Base-by-base conservation (phyloP, 2,888 invertebrate genomes). In the Agrochola lota region DNA sequence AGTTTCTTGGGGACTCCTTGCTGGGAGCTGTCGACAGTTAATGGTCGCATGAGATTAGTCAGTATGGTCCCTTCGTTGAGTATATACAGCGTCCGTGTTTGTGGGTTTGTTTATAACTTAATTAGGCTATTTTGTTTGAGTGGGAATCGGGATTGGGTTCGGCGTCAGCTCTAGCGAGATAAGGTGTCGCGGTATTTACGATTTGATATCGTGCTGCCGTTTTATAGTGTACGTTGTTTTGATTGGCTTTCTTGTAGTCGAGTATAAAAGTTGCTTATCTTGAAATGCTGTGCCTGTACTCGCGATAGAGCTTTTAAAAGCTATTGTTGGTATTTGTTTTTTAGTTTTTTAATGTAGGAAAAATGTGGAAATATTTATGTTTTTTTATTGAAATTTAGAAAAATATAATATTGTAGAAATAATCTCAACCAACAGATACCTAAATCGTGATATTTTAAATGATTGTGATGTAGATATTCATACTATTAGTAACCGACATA, bases 81-180 rank as follows among this genome's bases (percentile, higher is more conserved):
- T 94, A 94, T 96, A 95, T 95, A 94, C 93, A 94, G 92, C 92
- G 93, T 85, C 90, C 94, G 93, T 96, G 95, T 96, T 95, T 95
- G 95, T 95, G 94, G 96, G 92, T 95, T 96, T 95, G 95, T 96
- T 96, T 96, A 96, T 96, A 94, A 96, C 96, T 96, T 96, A 96
- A 96, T 96, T 96, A 96, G 96, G 92, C 95, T 96, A 95, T 96
- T 96, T 95, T 96, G 96, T 96, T 94, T 95, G 93, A 95, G 93
- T 95, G 93, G 94, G 93, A 94, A 93, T 94, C 91, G 92, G 91
- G 91, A 91, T 91, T 92, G 93, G 91, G 91, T 91, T 91, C 93
- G 93, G 93, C 94, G 94, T 92, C 94, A 92, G 88, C 93, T 94
- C 94, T 95, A 94, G 94, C 90, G 91, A 92, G 96, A 96, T 96